A percentile compares a stretch with the other conserved stretches of the same genome.
Conservation (phyloP, 2,113 vertebrate species). For the Potamarius usumacintae region DNA sequence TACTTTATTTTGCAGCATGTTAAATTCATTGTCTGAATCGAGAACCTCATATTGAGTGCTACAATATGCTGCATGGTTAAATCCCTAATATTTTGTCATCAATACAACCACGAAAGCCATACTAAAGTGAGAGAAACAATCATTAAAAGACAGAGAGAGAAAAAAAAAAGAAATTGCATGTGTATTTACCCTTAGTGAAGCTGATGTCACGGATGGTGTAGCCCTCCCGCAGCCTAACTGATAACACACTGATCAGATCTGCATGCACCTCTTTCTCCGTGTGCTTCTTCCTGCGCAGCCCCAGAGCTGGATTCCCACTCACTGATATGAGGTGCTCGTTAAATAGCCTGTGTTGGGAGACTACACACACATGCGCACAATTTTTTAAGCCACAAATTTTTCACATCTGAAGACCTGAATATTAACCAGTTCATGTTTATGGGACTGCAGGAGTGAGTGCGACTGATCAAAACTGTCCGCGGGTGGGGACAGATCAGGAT, state of each 20-base stretch:
- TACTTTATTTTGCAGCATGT: neutral
- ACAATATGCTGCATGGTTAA: neutral
- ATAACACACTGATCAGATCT: conserved; percentile 90
- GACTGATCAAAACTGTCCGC: neutral
- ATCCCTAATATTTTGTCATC: neutral
- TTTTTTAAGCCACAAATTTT: neutral
- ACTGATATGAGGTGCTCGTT: conserved; percentile 95
- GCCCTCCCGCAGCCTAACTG: conserved; percentile 91
- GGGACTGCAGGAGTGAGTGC: neutral
- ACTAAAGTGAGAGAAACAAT: neutral
- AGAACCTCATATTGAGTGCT: neutral
- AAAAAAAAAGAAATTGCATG: neutral
- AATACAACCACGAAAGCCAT: neutral
- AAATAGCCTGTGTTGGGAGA: conserved; percentile 92
- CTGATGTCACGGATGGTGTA: conserved; percentile 94
- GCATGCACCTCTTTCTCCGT: conserved; percentile 93
- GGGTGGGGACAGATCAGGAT: neutral
- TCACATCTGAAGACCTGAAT: neutral
- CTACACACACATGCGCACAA: conserved; percentile 62
- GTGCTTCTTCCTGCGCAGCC: conserved; percentile 93
- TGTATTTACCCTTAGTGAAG: conserved; percentile 84
- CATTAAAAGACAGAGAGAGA: neutral
- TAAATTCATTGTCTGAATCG: neutral
- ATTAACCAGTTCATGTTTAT: neutral
- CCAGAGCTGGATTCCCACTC: conserved; percentile 91